Evolutionary conservation across 1,140 invertebrate genomes (phyloP).

Genomic region (Gonatopus flavifemur): DNA sequence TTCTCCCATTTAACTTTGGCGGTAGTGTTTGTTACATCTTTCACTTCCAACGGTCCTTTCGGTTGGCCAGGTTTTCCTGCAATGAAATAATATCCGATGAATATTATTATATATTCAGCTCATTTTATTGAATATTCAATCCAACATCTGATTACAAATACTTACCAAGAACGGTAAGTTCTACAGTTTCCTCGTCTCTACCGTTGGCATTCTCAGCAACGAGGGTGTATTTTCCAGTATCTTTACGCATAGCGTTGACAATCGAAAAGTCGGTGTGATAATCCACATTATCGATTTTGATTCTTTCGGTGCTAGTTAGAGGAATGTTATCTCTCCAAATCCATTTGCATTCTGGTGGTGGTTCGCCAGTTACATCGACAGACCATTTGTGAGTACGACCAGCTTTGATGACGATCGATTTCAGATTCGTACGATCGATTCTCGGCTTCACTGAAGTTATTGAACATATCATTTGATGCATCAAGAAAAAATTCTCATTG

Average conservation of each 20-base stretch:
- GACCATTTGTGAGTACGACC: constrained; percentile 91
- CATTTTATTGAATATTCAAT: background rate
- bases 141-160: constrained; percentile 8
- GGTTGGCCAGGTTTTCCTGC: constrained; percentile 76
- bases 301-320: constrained; percentile 78
- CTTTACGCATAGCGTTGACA: constrained; percentile 79
- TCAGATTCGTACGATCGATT: constrained; percentile 89
- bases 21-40: constrained; percentile 81
- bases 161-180: constrained; percentile 86
- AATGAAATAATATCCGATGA: constrained; percentile 11
- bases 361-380: constrained; percentile 88
- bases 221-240: constrained; percentile 90
- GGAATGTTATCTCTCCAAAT: constrained; percentile 82
- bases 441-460: constrained; percentile 77
- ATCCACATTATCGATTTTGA: constrained; percentile 86
- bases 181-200: constrained; percentile 85
- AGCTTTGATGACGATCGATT: constrained; percentile 82
- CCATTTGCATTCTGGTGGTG: constrained; percentile 83
- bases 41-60: constrained; percentile 86
- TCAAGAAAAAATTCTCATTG: too few relatives aligned
- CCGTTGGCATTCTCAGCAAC: constrained; percentile 88
- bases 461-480: background rate
- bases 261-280: constrained; percentile 90
- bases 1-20: constrained; percentile 89
- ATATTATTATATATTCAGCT: background rate